A percentile compares a stretch with the other conserved stretches of the same genome.
Evolutionary conservation across 2,888 invertebrate genomes (phyloP).

Genomic region (Lasioglossum zephyrum): DNA sequence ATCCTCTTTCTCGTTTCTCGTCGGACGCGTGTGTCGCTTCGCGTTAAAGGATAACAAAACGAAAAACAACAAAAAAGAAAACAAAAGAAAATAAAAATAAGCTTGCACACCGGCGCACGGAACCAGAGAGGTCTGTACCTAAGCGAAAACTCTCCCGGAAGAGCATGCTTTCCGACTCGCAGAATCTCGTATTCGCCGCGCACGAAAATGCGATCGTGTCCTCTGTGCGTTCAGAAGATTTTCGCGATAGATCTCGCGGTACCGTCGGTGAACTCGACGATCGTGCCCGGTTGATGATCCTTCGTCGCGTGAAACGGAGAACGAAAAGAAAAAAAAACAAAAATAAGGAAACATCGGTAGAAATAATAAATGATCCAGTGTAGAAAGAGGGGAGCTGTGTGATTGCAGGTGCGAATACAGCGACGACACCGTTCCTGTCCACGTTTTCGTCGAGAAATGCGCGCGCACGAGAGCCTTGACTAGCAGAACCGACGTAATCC

Average conservation of each 20-base stretch:
- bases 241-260: not conserved
- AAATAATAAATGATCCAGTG: not conserved
- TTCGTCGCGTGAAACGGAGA: not conserved
- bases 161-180: not conserved
- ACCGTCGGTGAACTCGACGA: not conserved
- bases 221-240: not conserved
- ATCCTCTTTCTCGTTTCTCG: not conserved
- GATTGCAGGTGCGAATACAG: not conserved
- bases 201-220: not conserved
- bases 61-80: not conserved
- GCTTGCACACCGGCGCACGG: not conserved
- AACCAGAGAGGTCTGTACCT: not conserved
- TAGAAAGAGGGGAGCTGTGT: not conserved
- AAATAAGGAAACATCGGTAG: not conserved
- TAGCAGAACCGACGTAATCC: conserved; percentile 44
- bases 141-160: not conserved
- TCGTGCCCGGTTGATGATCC: not conserved
- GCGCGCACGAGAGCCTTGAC: conserved; percentile 32
- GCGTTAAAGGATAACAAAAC: not conserved
- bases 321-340: not conserved
- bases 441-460: not conserved
- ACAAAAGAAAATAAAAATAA: not conserved
- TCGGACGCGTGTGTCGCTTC: not conserved
- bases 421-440: conserved; percentile 1
- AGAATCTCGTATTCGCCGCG: not conserved